Evolutionary conservation across 2,113 vertebrate genomes (phyloP).

Genomic region (Seriola quinqueradiata): DNA sequence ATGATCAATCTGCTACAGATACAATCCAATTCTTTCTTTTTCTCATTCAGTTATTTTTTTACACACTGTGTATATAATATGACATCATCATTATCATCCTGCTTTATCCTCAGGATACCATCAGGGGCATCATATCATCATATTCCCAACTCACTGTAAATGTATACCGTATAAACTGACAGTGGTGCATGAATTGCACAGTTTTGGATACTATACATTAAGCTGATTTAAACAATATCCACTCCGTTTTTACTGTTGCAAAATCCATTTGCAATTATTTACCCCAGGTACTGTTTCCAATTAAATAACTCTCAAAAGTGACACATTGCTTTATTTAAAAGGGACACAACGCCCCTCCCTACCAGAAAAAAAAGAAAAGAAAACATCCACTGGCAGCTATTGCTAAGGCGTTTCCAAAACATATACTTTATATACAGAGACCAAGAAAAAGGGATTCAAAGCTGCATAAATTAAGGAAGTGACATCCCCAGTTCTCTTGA

Average conservation of each 20-base stretch:
- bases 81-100: conserved; percentile 17
- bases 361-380: conserved; percentile 34
- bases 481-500: conserved; percentile 55
- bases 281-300: conserved; percentile 35
- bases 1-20: conserved; percentile 9
- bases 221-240: conserved; percentile 46
- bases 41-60: not conserved
- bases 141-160: conserved; percentile 26
- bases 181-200: conserved; percentile 32
- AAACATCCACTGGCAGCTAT: conserved; percentile 61
- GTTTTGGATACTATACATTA: conserved; percentile 46
- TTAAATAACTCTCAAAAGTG: conserved; percentile 63
- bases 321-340: conserved; percentile 57
- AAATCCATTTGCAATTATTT: conserved; percentile 41
- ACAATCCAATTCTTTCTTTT: not conserved
- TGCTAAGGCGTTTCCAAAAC: conserved; percentile 67
- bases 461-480: conserved; percentile 74
- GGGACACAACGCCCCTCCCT: conserved; percentile 24
- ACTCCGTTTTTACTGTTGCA: conserved; percentile 49
- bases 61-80: conserved; percentile 52
- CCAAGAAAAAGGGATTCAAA: conserved; percentile 50
- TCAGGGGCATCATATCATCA: conserved; percentile 6
- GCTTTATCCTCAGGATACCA: conserved; percentile 56
- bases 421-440: conserved; percentile 78
- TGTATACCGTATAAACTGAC: conserved; percentile 31